Evolutionary conservation across 2,888 invertebrate species (phyloP), one percentile per base, ranked within the genome.

Genomic region (Pristionchus maxplancki): DNA sequence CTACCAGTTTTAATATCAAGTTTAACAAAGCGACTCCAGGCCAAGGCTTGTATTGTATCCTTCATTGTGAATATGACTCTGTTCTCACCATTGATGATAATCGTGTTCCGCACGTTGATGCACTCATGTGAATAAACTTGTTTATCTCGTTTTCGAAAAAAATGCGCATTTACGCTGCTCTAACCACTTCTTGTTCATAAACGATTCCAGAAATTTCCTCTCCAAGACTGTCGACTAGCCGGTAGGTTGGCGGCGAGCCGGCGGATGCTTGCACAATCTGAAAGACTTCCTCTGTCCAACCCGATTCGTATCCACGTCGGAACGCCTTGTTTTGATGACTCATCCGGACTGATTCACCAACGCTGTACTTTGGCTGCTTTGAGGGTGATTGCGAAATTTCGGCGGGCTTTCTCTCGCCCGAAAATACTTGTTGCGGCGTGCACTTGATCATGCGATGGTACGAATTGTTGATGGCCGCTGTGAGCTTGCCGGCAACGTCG

Each of bases 41-140:
- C 5, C 11, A 13, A 11, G 71, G 71, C 6, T 11, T 71, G 28
- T 71, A 34, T n/a, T 71, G 71, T 37, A 71, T 71, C 31, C 71
- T 71, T 31, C 71, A 71, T 37, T 71, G 71, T 20, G 34, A 71
- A 71, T 34, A 71, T 17, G 71, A 71, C 20, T 71, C 71, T n/a
- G 8, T 71, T 17, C 20, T 71, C 11, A 62, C n/a, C n/a, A n/a
- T n/a, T n/a, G n/a, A n/a, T n/a, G n/a, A n/a, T n/a, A n/a, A n/a
- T n/a, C n/a, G n/a, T n/a, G n/a, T n/a, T n/a, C n/a, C n/a, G n/a
- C n/a, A n/a, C n/a, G n/a, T n/a, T n/a, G n/a, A n/a, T n/a, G n/a
- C n/a, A n/a, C n/a, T n/a, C n/a, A n/a, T n/a, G n/a, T n/a, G n/a
- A n/a, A n/a, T n/a, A n/a, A n/a, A n/a, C n/a, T n/a, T n/a, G n/a